Base-by-base conservation (phyloP, 2,888 invertebrate genomes). In the Crocallis elinguaria region DNA sequence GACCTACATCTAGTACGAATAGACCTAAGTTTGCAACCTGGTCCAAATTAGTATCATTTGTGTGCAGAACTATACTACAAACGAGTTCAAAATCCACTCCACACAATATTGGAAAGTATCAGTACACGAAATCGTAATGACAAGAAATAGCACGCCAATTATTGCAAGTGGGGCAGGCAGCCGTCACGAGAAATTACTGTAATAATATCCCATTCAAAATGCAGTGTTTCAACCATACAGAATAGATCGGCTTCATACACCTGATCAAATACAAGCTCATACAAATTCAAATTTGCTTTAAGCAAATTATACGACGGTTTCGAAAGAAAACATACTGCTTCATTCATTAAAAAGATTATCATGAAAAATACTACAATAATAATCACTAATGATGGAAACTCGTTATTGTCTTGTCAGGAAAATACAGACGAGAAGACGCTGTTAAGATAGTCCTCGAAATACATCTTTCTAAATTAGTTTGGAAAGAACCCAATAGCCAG, bases 151-250 rank as follows among this genome's bases (percentile, higher is more conserved):
- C 29, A 41, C 23, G 46, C 35, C 50, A 36, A 52, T 59, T 55
- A 45, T 45, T 45, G 17, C 41, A 61, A 60, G 53, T 61, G 39
- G 51, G 39, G 45, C 62, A 49, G 39, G 45, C 62, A 59, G 19
- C 32, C 36, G 46, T 45, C 44, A 51, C 44, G 42, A 56, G 41
- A 55, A 60, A 60, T 61, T 60, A 57, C 52, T 9, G 32, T 13
- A 32, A 12, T 17, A 30, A 17, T n/a, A 23, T 29, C n/a, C n/a
- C 14, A 13, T 9, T 6, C 27, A 25, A 16, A 38, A 27, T 9
- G 7, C 25, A 5, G 32, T 21, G 17, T 43, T 25, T 43, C 16
- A 21, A 25, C 23, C 21, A 19, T n/a, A 37, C 30, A 36, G 37
- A 43, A 37, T 36, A 43, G 43, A 21, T 19, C 14, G 6, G 1